Evolutionary conservation across 30 jellyfish, hydroid and myxozoan species (phyloP), one percentile per base, ranked within the genome.

Genomic region (Cassiopea xamachana): DNA sequence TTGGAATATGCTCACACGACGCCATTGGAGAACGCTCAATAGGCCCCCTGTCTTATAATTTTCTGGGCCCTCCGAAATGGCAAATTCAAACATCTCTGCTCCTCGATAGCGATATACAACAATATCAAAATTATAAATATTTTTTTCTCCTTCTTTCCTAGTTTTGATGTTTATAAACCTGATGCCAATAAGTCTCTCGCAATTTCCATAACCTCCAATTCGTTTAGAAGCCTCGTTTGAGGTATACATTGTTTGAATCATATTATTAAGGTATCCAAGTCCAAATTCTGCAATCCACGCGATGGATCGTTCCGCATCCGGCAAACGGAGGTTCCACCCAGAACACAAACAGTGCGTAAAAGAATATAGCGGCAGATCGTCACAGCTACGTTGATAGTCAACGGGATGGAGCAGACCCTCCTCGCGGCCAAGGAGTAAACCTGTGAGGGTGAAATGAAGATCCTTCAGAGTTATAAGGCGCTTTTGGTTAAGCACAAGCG

Each of bases 201-300:
- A 96, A 83, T 92, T 96, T 15, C 96, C 96, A 71, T 92, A 96
- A 2, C 97, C 97, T n/a, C 98, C 98, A 14, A 71, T 68, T 18
- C 76, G 17, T 8, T 75, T 39, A 19, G 50, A 17, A 9, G 48
- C 58, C 46, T 62, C 69, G 44, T 87, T 71, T 5, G 74, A 18
- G 14, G 82, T 69, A 46, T 43, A 92, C 69, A 70, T 59, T 18
- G 76, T 80, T 68, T 86, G 93, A 13, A 87, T 81, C 60, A 75
- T 19, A 46, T 96, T 92, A 83, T 96, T 96, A 80, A 96, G 88
- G 81, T 86, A 92, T 12, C 99, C 99, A 1, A 87, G 75, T 12
- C 98, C 99, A 75, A 83, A 96, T 79, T 96, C 99, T 12, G 99
- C 99, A 14, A 96, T 47, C 99, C 99, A 96, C 17, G 89, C 93